These are phyloP conservation scores for Octonoba sinensis DNA, from an alignment of 2,888 invertebrate genomes.

Conservation along the genomic window DNA sequence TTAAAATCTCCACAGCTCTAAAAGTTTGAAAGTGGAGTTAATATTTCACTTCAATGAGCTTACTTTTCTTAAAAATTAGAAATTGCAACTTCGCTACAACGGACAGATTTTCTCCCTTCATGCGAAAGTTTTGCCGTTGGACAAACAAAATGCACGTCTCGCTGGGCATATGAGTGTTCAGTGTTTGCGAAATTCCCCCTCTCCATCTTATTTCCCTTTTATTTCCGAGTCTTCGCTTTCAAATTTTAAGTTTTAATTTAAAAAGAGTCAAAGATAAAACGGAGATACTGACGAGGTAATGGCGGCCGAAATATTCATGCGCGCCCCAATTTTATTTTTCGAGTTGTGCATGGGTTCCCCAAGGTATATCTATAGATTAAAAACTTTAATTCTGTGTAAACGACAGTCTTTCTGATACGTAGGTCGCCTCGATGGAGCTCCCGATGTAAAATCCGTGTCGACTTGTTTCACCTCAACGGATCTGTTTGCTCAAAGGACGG, in stretches of 20 bases:
- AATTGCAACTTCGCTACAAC: conserved; percentile 23
- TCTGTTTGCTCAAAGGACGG: conserved; percentile 49
- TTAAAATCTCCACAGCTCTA: no score
- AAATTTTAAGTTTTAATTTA: conserved; percentile 45
- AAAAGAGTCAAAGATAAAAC: conserved; percentile 36
- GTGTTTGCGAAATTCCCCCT: conserved; percentile 32
- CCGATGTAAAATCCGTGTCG: conserved; percentile 57
- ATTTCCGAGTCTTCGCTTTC: conserved; percentile 17
- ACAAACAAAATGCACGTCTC: conserved; percentile 46
- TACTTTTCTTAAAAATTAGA: conserved; percentile 32
- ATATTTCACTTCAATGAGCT: no score
- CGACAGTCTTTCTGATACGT: conserved; percentile 19
- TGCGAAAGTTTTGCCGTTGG: conserved; percentile 31
- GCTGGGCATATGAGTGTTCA: conserved; percentile 32
- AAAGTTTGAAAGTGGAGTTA: no score
- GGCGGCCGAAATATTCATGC: conserved; percentile 44
- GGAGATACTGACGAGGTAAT: conserved; percentile 22
- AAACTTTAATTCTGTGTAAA: conserved; percentile 57
- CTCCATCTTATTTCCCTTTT: conserved; percentile 38
- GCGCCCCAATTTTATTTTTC: conserved; percentile 31
- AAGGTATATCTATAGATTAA: conserved; percentile 44
- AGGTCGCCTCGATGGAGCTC: conserved; percentile 13
- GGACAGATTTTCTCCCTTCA: conserved; percentile 8
- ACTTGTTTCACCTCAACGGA: conserved; percentile 47
- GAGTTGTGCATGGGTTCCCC: background rate